A percentile compares a stretch with the other conserved stretches of the same genome.
These are phyloP conservation scores for Struthio camelus DNA, from an alignment of 2,113 vertebrate genomes.

Conservation along the genomic window DNA sequence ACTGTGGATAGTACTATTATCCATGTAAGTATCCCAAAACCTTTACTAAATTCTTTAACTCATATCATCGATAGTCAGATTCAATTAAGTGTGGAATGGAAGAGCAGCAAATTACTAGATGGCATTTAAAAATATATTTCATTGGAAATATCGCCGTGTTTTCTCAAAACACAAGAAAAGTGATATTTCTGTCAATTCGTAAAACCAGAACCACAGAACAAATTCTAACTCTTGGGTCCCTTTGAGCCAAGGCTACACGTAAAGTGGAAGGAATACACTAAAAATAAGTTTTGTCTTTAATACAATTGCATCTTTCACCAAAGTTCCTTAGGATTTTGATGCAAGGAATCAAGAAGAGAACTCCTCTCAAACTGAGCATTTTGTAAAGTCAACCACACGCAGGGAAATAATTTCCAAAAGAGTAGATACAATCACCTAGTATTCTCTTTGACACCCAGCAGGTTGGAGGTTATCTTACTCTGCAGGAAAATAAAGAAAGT, in stretches of 20 bases:
- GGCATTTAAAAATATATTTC: background rate
- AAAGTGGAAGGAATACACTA: background rate
- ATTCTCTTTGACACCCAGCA: background rate
- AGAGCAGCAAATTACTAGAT: background rate
- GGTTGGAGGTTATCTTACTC: background rate
- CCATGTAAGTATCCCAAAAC: background rate
- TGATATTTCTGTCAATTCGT: background rate
- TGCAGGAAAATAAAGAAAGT: background rate
- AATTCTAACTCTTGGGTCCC: background rate
- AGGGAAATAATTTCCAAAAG: background rate
- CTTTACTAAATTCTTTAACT: background rate
- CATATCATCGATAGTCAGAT: background rate
- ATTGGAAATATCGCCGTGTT: background rate
- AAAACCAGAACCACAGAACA: background rate
- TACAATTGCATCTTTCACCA: background rate
- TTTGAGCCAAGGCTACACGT: background rate
- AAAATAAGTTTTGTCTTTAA: background rate
- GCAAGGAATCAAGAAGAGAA: background rate
- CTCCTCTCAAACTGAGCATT: background rate
- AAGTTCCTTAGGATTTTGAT: background rate
- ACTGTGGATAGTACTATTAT: background rate
- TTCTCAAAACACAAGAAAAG: background rate
- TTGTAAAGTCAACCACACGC: background rate
- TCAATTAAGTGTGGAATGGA: background rate
- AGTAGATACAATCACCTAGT: background rate